A percentile compares a stretch with the other conserved stretches of the same genome.
These are phyloP conservation scores for Chaetodon trifasciatus DNA, from an alignment of 2,797 vertebrate species.

Conservation along the genomic window DNA sequence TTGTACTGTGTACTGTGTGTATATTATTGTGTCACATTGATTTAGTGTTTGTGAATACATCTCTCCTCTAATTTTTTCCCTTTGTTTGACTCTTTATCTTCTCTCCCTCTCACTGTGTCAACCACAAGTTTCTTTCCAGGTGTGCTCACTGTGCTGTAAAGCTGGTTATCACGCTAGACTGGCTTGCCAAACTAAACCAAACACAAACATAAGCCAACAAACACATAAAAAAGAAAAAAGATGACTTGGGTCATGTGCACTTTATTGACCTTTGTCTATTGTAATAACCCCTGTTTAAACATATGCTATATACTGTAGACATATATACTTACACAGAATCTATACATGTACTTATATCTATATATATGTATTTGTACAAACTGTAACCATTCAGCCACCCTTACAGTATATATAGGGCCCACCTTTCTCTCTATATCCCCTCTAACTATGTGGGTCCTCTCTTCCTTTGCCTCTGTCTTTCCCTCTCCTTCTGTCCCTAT, in stretches of 20 bases:
- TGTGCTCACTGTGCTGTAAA: constrained; percentile 91
- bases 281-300: constrained; percentile 76
- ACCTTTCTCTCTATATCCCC: constrained; percentile 78
- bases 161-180: constrained; percentile 87
- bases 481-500: constrained; percentile 92
- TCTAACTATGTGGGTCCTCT: constrained; percentile 83
- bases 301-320: constrained; percentile 67
- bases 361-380: constrained; percentile 78
- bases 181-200: constrained; percentile 83
- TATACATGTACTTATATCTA: constrained; percentile 75
- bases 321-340: constrained; percentile 71
- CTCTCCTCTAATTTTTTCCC: constrained; percentile 83
- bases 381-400: constrained; percentile 75
- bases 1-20: constrained; percentile 81
- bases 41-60: constrained; percentile 85
- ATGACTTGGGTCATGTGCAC: constrained; percentile 62
- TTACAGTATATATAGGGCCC: constrained; percentile 84
- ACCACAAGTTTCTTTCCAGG: constrained; percentile 98
- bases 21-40: constrained; percentile 83
- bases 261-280: constrained; percentile 72
- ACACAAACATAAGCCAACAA: constrained; percentile 73
- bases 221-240: constrained; percentile 59
- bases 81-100: constrained; percentile 87
- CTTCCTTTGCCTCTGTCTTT: constrained; percentile 85
- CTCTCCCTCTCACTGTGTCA: constrained; percentile 91